Evolutionary conservation across 2,797 vertebrate genomes (phyloP).

Genomic region (Phalloptychus januarius): DNA sequence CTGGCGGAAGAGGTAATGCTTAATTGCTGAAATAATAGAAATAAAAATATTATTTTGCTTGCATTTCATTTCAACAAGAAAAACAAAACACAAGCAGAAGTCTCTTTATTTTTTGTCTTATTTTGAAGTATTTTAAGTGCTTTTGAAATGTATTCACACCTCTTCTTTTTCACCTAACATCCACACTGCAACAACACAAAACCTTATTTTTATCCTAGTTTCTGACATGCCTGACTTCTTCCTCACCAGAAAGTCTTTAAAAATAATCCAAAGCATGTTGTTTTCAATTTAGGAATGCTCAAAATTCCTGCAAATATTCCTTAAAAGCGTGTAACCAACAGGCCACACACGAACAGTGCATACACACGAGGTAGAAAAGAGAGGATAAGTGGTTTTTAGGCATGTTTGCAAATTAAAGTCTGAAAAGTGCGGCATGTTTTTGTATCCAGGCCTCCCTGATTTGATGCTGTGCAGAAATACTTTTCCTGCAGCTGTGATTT

Average conservation of each 20-base stretch:
- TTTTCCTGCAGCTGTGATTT: not conserved
- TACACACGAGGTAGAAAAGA: not conserved
- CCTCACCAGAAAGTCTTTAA: not conserved
- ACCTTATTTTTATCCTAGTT: too few species aligned
- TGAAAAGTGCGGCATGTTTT: not conserved
- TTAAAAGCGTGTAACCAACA: constrained; percentile 60
- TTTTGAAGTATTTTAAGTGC: not conserved
- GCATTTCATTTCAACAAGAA: not conserved
- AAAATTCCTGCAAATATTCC: constrained; percentile 39
- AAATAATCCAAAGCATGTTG: not conserved
- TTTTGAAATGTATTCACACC: not conserved
- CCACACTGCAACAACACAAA: too few species aligned
- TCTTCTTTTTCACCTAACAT: not conserved
- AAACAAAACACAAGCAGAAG: not conserved
- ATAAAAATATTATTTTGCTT: not conserved
- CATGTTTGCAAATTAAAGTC: not conserved
- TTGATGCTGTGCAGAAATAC: too few species aligned
- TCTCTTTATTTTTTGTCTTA: constrained; percentile 12
- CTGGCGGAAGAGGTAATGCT: constrained; percentile 46
- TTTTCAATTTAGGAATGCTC: constrained; percentile 3
- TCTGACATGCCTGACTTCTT: constrained; percentile 46
- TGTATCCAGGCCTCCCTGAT: not conserved
- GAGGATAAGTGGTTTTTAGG: not conserved
- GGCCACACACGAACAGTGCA: not conserved
- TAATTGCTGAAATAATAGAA: constrained; percentile 22